phyloP scores from a whole-genome alignment of 1,140 invertebrate species.

The Zaprionus davidi region DNA sequence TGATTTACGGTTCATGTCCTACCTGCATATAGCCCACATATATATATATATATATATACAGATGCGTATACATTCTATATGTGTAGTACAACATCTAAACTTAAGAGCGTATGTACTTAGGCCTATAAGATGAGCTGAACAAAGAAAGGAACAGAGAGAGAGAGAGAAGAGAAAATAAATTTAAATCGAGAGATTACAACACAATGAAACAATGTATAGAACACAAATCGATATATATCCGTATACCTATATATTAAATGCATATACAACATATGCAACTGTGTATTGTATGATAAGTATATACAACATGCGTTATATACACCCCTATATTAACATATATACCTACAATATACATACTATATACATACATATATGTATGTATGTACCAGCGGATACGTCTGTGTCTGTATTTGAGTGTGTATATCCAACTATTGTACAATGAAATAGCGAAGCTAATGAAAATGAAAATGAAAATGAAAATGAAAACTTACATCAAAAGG shows the following conservation, averaged over 20 bases:
- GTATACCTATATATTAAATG: conserved; percentile 34
- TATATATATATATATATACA: conserved; percentile 25
- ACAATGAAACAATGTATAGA: conserved; percentile 74
- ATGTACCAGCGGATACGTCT: conserved; percentile 32
- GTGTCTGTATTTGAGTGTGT: conserved; percentile 10
- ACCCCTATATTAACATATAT: conserved; percentile 58
- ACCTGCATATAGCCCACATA: conserved; percentile 46
- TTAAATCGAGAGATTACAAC: conserved; percentile 16
- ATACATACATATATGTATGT: conserved; percentile 6
- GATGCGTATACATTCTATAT: conserved; percentile 33
- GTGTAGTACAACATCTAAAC: conserved; percentile 13
- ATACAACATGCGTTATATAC: conserved; percentile 71
- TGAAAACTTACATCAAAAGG: conserved; percentile 13
- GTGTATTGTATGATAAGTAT: conserved; percentile 54
- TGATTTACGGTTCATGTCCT: conserved; percentile 43
- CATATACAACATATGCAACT: conserved; percentile 42
- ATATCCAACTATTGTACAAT: conserved; percentile 65
- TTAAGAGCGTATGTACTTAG: conserved; percentile 38
- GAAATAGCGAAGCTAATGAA: conserved; percentile 68
- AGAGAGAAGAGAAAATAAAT: not conserved
- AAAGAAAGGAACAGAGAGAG: conserved; percentile 13
- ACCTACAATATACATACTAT: conserved; percentile 43
- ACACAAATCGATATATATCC: conserved; percentile 36
- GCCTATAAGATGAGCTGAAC: conserved; percentile 69
- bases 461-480: conserved; percentile 19